These are phyloP conservation scores for Ceramica pisi DNA, from an alignment of 2,888 invertebrate genomes.

Conservation along the genomic window DNA sequence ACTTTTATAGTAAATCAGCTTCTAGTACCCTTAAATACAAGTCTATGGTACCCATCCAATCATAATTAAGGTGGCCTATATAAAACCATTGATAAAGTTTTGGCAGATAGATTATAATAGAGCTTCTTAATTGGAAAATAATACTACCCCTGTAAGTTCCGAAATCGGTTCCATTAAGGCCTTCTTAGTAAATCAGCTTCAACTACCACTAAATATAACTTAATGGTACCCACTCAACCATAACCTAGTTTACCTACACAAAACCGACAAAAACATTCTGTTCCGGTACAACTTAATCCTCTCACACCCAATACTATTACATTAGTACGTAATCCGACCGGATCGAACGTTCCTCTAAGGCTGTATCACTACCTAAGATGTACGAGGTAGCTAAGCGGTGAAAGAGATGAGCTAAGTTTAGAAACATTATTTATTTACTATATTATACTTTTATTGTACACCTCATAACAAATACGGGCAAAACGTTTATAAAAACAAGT, in stretches of 20 bases:
- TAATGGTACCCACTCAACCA: neutral
- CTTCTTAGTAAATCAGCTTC: neutral
- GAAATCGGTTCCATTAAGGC: neutral
- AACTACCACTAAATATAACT: neutral
- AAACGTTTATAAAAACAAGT: no score
- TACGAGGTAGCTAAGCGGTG: neutral
- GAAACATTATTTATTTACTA: no score
- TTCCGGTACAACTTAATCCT: conserved; percentile 17
- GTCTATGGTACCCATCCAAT: no score
- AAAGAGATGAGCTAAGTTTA: neutral
- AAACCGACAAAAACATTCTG: conserved; percentile 20
- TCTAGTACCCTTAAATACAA: neutral
- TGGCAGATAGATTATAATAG: neutral
- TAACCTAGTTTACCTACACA: conserved; percentile 10
- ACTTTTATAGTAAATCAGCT: neutral
- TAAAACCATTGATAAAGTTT: neutral
- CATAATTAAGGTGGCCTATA: neutral
- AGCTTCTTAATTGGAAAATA: no score
- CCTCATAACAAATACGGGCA: no score
- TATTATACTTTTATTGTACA: no score
- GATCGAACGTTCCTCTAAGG: conserved; percentile 30
- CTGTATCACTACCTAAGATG: neutral
- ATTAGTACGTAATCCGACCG: conserved; percentile 56
- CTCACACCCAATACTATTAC: conserved; percentile 41
- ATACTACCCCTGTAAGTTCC: no score